Evolutionary conservation across 2,888 invertebrate species (phyloP).

Genomic region (Incurvaria masculella): DNA sequence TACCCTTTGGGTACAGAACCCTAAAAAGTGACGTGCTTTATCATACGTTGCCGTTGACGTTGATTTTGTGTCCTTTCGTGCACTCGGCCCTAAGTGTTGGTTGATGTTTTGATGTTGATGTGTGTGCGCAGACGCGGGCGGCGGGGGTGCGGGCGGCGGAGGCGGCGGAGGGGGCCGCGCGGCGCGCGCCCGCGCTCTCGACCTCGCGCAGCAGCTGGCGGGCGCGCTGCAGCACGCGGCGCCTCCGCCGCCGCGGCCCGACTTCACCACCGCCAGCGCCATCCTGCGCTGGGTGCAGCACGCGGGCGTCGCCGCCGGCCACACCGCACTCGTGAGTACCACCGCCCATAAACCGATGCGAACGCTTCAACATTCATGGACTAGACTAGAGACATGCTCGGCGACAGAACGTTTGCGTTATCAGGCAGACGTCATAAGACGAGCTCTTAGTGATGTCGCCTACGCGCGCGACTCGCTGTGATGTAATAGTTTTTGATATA

Average conservation of each 20-base stretch:
- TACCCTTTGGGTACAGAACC: too few species aligned
- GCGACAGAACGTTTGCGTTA: too few species aligned
- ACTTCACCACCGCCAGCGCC: slow-evolving; percentile 62
- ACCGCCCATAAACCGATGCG: neutral
- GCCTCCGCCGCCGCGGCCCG: slow-evolving; percentile 63
- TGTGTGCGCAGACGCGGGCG: slow-evolving; percentile 46
- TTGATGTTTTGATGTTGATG: slow-evolving; percentile 7
- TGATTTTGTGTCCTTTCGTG: neutral
- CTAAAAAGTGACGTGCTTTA: too few species aligned
- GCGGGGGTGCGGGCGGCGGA: slow-evolving; percentile 26
- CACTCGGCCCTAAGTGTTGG: neutral
- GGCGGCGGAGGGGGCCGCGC: slow-evolving; percentile 35
- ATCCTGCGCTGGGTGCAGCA: slow-evolving; percentile 66
- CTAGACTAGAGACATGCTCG: too few species aligned
- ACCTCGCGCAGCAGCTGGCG: slow-evolving; percentile 63
- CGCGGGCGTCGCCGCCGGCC: slow-evolving; percentile 30
- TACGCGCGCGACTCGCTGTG: too few species aligned
- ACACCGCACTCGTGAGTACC: slow-evolving; percentile 40
- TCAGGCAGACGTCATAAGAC: too few species aligned
- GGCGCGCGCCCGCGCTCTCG: slow-evolving; percentile 53
- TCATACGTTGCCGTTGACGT: too few species aligned
- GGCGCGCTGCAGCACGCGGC: slow-evolving; percentile 63
- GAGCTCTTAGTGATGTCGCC: too few species aligned
- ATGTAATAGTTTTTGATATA: too few species aligned
- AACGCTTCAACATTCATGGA: slow-evolving; percentile 2